Base-by-base conservation (phyloP, 2,113 vertebrate genomes). In the Spea bombifrons region DNA sequence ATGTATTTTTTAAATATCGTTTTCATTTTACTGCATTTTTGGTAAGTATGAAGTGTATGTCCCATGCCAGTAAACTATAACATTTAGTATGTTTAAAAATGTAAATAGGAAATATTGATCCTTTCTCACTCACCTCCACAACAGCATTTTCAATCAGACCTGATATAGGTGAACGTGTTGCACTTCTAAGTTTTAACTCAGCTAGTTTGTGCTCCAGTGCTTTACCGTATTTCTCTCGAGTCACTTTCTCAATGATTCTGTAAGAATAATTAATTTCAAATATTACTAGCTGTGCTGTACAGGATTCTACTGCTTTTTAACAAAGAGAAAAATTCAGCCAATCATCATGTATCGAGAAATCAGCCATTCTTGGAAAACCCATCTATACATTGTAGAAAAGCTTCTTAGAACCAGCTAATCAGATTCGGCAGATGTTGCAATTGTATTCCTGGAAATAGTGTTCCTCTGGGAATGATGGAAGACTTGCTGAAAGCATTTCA, bases 91-190 rank as follows among this genome's bases (percentile, higher is more conserved):
- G n/a, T n/a, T n/a, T n/a, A n/a, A n/a, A n/a, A n/a, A n/a, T n/a
- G n/a, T n/a, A n/a, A n/a, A n/a, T n/a, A n/a, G n/a, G n/a, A n/a
- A n/a, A n/a, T n/a, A n/a, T n/a, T n/a, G n/a, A n/a, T 16, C 4
- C 46, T 15, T 64, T 50, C 8, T 7, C 6, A 63, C 73, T 83
- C 72, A 84, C 85, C 82, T 86, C 76, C 46, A 83, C 81, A 7
- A 86, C 83, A 45, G 82, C 83, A 63, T 82, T 84, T 82, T 84
- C 85, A 47, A 84, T 83, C 30, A 86, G 73, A 15, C 83, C 83
- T 49, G 82, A 86, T 66, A 86, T 55, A 10, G 85, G 85, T 5
- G 82, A 86, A 6, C 50, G 79, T 30, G 85, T 83, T 53, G 83
- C 81, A 77, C 78, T 86, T 75, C 76, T 81, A 8, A 86, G 81